Percentiles rank a stretch among this genome's conserved stretches.
Conservation (phyloP, 2,113 vertebrate genomes). For the Istiophorus platypterus region DNA sequence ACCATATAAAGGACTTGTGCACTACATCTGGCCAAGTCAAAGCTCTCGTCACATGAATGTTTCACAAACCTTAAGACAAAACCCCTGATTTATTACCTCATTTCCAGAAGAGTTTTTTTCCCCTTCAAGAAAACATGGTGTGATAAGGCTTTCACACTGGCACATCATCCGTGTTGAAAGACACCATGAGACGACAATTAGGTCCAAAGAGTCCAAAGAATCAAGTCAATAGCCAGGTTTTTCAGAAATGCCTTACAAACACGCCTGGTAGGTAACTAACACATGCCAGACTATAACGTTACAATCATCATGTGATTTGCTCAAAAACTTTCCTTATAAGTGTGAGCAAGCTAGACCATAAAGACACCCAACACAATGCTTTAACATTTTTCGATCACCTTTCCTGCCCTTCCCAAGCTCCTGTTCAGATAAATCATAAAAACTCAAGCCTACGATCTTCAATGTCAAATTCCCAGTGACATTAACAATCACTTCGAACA, state of each 20-base stretch:
- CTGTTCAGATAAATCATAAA: neutral
- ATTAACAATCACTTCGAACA: constrained; percentile 15
- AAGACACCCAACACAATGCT: neutral
- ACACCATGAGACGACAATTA: constrained; percentile 12
- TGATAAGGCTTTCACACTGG: neutral
- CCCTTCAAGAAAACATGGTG: neutral
- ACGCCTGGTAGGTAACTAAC: neutral
- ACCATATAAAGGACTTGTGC: neutral
- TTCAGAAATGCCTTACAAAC: neutral
- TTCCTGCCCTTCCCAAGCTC: neutral
- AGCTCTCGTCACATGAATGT: neutral
- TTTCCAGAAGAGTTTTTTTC: neutral
- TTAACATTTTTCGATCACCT: neutral
- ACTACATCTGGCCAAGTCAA: neutral
- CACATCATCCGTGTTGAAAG: constrained; percentile 5
- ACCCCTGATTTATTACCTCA: constrained; percentile 5
- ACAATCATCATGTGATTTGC: neutral
- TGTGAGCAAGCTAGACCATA: neutral
- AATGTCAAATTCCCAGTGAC: neutral
- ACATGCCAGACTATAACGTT: neutral
- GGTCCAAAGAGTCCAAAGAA: neutral
- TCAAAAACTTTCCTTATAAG: neutral
- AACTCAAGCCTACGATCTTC: neutral
- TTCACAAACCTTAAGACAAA: constrained; percentile 31
- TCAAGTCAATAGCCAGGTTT: neutral